Base-by-base conservation (phyloP, 1,140 invertebrate species). In the Pseudomyrmex cubaensis region DNA sequence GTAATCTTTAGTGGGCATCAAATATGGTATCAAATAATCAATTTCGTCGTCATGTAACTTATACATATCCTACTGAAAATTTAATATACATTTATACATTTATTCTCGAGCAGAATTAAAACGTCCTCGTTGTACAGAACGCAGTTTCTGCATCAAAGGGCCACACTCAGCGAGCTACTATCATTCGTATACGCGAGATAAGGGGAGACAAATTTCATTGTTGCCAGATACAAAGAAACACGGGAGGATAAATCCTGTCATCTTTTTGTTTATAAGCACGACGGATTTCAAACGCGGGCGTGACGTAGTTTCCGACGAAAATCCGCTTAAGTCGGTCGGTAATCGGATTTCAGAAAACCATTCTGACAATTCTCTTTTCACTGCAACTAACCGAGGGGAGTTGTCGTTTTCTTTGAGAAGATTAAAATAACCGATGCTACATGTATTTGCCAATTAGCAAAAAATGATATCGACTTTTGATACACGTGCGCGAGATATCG, bases 251-350 rank as follows among this genome's bases (percentile, higher is more conserved):
- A 75, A 59, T 70, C 22, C 66, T n/a, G 12, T 64, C 84, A 54
- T 69, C 85, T 84, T 84, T 59, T 50, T 83, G 82, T 87, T 87
- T 85, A 85, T 85, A 76, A 87, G 59, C 54, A 76, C 76, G 64
- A 75, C 22, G 82, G 87, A 87, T 87, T 85, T 67, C 62, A 87
- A 62, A 72, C 75, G 25, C 69, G 22, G 22, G 10, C 73, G 61
- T 50, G 74, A 74, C 62, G 69, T 74, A 87, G 82, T 88, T 84
- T 88, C 17, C 48, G 35, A 52, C 66, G 44, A 61, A 76, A 89
- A 90, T 89, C 89, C 87, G 80, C 88, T 88, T 87, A 90, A 90
- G 87, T 83, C 80, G 72, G 64, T 67, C 69, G 48, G 75, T 90
- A 90, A 90, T 89, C 89, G 89, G 88, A 87, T 90, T 89, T 82